Evolutionary conservation across 1,140 invertebrate genomes (phyloP), one percentile per base, ranked within the genome.

Genomic region (Meloidogyne hapla): DNA sequence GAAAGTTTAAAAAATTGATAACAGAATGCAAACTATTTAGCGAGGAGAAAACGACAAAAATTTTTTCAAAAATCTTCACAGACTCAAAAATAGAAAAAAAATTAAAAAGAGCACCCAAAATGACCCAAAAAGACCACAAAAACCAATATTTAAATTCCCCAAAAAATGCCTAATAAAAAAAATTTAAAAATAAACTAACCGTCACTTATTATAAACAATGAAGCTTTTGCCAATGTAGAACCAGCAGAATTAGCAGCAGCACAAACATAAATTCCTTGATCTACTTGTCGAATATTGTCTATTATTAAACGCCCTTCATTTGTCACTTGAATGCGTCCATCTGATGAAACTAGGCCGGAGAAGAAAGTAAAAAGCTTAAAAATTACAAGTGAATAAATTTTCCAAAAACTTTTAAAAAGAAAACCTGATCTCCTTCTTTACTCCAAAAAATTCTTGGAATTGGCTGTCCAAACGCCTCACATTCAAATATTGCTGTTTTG

Each of bases 321-420:
- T n/a, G 81, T 80, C 1, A 83, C 80, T 74, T 81, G 80, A n/a
- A 81, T 75, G 21, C 78, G 78, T 5, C 82, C 82, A 71, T 81
- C 81, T n/a, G 64, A 48, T 2, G 81, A 80, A 15, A 80, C 79
- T 45, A 69, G 61, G 6, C 80, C 79, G 8, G 81, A 66, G 28
- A 81, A 72, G 40, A 80, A 83, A 13, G 80, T 71, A 61, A 80
- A 83, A 8, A 69, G 70, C 78, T 81, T n/a, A 63, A 78, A 23
- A 48, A 13, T 5, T 65, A 76, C n/a, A n/a, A n/a, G n/a, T n/a
- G n/a, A 25, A 13, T 42, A 69, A 40, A 40, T 9, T 25, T 64
- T 25, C 3, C 1, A 45, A 42, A 6, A 72, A 64, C 18, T 62
- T 25, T 15, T 75, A 62, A 21, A 45, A 40, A n/a, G 25, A 38